Base-by-base conservation (phyloP, 2,797 vertebrate species). In the Amblyopsis hoosieri region DNA sequence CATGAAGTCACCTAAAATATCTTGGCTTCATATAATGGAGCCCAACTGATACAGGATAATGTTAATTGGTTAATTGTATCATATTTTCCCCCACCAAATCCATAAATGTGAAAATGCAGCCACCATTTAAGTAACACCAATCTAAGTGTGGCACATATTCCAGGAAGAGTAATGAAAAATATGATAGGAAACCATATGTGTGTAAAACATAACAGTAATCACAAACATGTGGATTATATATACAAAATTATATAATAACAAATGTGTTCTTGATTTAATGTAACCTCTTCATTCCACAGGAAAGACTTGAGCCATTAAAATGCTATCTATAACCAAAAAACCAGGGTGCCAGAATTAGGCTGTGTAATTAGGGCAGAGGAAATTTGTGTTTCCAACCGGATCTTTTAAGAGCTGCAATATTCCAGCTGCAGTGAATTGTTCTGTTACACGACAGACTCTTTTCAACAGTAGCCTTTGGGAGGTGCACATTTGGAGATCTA, bases 371-470 rank as follows among this genome's bases (percentile, higher is more conserved):
- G 64, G 60, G 64, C 33, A 17, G 49, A 71, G 67, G 37, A 81
- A 80, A 81, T 64, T 75, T 64, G 64, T 12, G n/a, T 74, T 84
- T 80, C 71, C 64, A 76, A 77, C 70, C 4, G 2, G 53, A 71
- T 78, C 74, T 69, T 67, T 19, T 57, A 57, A 42, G 66, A 77
- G 54, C 61, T 76, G 54, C 67, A 76, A 70, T 84, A 81, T 69
- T 66, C 75, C 66, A 76, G 71, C 74, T 76, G 80, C 70, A 71
- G 9, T 67, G 61, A 82, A 84, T 85, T 69, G 75, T 77, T 72
- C 59, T 49, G 64, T 78, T 78, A 68, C 75, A 76, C 13, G 12
- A 62, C 65, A 71, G 74, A 78, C 37, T 55, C 29, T 31, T 15
- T 74, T 66, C 76, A 81, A 81, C 52, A 50, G 61, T 56, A 58